Evolutionary conservation across 1,140 invertebrate species (phyloP), one percentile per base, ranked within the genome.

Genomic region (Propsilocerus akamusi): DNA sequence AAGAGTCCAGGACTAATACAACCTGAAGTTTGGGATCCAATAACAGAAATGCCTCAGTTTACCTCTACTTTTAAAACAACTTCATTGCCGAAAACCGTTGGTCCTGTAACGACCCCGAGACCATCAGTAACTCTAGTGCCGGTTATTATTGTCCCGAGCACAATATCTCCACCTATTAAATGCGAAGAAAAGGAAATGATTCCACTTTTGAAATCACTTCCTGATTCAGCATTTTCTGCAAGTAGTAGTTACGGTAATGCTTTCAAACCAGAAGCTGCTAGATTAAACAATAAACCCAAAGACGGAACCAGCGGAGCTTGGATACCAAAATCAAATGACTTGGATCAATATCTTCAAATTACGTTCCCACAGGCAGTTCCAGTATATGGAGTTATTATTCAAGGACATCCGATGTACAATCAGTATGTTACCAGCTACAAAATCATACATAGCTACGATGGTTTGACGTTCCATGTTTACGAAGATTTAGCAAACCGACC

Each of bases 401-500:
- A 77, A 54, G 86, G 86, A 20, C 77, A 69, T 62, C 71, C 75
- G 0, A 51, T 69, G 2, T 72, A 72, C 46, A 70, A 82, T 54
- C 76, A 82, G 57, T 85, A 76, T 59, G 78, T 89, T 14, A 84
- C 82, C 4, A 81, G 80, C 51, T 88, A 81, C 53, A 71, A 76
- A 54, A 65, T 89, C 5, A 60, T 81, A 49, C 80, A 81, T 56
- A 82, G 81, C 24, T 69, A 73, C 14, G 73, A 85, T 57, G 78
- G 73, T 5, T 53, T 65, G 5, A 58, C 64, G 1, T 82, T 74
- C 56, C 73, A 71, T 1, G 72, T 72, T 49, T 60, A 80, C 4
- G 61, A 58, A 3, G 60, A 60, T 53, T 57, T 58, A 7, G 58
- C 55, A 11, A 58, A 59, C 2, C 59, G 55, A 53, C 59, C 64